Conservation (phyloP, 92 coral and sea anemone genomes). For the Paragorgia papillata region DNA sequence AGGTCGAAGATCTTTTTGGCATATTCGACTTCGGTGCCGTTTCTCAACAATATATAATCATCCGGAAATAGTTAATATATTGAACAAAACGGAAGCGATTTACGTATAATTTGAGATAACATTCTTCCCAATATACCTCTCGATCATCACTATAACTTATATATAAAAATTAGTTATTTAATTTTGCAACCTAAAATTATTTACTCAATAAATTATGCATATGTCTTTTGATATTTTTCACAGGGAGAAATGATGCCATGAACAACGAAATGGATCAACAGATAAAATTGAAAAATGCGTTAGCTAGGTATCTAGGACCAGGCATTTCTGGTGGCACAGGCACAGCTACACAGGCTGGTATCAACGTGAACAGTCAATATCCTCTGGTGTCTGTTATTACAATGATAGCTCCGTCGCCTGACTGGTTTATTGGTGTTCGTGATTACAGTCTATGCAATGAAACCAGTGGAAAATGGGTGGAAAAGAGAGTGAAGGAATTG, state of each 20-base stretch:
- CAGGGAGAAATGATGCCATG: neutral
- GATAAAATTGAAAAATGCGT: neutral
- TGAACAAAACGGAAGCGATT: too few relatives aligned
- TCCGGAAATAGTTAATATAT: too few relatives aligned
- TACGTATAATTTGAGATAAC: too few relatives aligned
- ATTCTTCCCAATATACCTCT: too few relatives aligned
- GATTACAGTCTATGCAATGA: constrained; percentile 15
- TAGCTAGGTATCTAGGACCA: neutral
- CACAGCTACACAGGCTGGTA: neutral
- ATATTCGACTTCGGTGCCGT: too few relatives aligned
- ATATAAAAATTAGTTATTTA: too few relatives aligned
- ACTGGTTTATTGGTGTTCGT: constrained; percentile 36
- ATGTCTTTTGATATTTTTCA: too few relatives aligned
- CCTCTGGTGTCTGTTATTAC: constrained; percentile 46
- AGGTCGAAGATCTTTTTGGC: too few relatives aligned
- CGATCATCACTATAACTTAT: too few relatives aligned
- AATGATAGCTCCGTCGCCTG: constrained; percentile 50
- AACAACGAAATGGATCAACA: neutral
- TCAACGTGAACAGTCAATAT: constrained; percentile 22
- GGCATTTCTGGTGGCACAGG: neutral
- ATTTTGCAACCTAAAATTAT: too few relatives aligned
- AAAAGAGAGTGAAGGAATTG: neutral
- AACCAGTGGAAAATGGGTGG: constrained; percentile 6
- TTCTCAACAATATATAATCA: too few relatives aligned
- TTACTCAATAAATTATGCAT: too few relatives aligned